A percentile compares a stretch with the other conserved stretches of the same genome.
Conservation (phyloP, 2,113 vertebrate genomes). For the Peromyscus polionotus region DNA sequence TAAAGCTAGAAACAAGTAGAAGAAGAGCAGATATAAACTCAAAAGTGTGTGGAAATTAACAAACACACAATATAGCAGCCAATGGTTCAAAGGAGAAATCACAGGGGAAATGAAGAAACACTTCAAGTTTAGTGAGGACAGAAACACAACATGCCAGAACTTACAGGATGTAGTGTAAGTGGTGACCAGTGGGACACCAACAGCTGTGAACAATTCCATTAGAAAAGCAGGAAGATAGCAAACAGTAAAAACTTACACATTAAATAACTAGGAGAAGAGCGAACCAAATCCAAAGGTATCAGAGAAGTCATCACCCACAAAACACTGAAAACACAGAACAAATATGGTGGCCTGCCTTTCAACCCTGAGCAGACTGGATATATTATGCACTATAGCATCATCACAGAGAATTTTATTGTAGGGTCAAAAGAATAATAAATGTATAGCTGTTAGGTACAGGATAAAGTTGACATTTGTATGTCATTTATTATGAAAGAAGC, state of each 20-base stretch:
- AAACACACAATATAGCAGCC: neutral
- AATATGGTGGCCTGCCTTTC: neutral
- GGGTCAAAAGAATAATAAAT: constrained; percentile 71
- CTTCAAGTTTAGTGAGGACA: constrained; percentile 19
- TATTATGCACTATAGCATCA: constrained; percentile 24
- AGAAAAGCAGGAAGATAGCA: neutral
- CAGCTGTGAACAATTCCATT: neutral
- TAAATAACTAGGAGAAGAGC: constrained; percentile 17
- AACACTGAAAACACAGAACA: constrained; percentile 16
- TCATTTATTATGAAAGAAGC: constrained; percentile 68
- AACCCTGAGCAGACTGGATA: neutral
- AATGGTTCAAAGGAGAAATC: constrained; percentile 32
- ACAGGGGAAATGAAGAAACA: constrained; percentile 27
- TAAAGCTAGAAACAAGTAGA: neutral
- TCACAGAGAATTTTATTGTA: constrained; percentile 53
- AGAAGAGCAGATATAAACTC: constrained; percentile 18
- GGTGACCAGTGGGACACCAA: neutral
- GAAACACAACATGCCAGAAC: neutral
- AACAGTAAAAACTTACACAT: neutral
- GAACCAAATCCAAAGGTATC: neutral
- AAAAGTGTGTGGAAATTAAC: neutral
- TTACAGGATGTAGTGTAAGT: neutral
- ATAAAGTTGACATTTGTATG: constrained; percentile 71
- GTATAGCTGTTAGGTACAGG: constrained; percentile 50
- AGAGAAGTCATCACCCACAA: neutral